These are phyloP conservation scores for Discoglossus pictus DNA, from an alignment of 2,797 vertebrate species.

Conservation along the genomic window DNA sequence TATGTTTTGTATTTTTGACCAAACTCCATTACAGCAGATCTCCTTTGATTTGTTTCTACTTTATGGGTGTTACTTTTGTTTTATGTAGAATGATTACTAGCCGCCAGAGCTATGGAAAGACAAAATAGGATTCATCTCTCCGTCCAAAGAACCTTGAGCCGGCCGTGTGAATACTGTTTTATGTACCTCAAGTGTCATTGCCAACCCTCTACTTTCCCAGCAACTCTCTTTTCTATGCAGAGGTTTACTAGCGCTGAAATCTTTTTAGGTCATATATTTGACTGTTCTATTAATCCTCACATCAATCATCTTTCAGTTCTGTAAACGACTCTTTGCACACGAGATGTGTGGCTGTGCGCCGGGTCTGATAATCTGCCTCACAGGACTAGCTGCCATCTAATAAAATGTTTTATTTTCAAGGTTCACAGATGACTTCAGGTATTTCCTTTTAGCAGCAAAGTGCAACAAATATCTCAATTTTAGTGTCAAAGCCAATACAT, in stretches of 20 bases:
- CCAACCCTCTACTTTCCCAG: neutral
- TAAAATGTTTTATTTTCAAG: constrained; percentile 32
- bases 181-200: too few relatives aligned
- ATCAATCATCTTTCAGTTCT: constrained; percentile 27
- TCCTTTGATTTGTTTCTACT: too few relatives aligned
- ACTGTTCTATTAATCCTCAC: constrained; percentile 28
- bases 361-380: constrained; percentile 22
- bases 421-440: constrained; percentile 25
- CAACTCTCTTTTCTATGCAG: constrained; percentile 7
- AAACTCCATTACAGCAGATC: too few relatives aligned
- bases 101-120: too few relatives aligned
- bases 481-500: too few relatives aligned
- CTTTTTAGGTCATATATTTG: constrained; percentile 2
- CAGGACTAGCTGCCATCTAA: constrained; percentile 17
- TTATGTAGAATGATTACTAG: too few relatives aligned
- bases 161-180: too few relatives aligned
- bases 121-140: too few relatives aligned
- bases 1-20: too few relatives aligned
- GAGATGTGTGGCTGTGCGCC: constrained; percentile 19
- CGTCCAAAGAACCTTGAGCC: too few relatives aligned
- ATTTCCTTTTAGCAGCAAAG: constrained; percentile 3
- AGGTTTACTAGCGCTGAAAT: constrained; percentile 6
- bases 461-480: constrained; percentile 24
- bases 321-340: constrained; percentile 20
- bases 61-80: too few relatives aligned